A percentile compares a stretch with the other conserved stretches of the same genome.
phyloP scores from a whole-genome alignment of 2,797 vertebrate genomes.

The Manis pentadactyla region DNA sequence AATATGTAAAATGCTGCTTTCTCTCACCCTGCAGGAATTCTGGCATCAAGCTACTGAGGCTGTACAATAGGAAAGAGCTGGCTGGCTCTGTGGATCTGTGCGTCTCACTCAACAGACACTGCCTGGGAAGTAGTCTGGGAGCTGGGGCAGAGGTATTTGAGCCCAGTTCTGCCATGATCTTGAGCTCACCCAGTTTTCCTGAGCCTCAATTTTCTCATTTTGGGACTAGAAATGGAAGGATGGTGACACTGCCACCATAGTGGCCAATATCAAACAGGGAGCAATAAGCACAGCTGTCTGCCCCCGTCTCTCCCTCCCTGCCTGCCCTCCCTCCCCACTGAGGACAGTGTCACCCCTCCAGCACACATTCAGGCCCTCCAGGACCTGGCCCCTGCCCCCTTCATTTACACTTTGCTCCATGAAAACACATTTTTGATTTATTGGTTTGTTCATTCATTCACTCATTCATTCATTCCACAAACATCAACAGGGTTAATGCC shows the following conservation, averaged over 20 bases:
- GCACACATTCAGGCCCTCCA: neutral
- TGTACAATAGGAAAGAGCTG: fast-evolving
- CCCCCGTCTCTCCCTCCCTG: neutral
- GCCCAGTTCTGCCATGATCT: neutral
- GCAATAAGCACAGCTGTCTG: fast-evolving
- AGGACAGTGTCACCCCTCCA: neutral
- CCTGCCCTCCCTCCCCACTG: neutral
- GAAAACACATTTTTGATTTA: neutral
- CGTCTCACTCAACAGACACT: neutral
- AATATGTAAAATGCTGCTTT: neutral
- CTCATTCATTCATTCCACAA: neutral
- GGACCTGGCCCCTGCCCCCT: neutral
- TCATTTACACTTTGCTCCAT: neutral
- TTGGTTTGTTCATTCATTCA: neutral
- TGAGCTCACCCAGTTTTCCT: fast-evolving
- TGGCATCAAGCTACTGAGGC: no score
- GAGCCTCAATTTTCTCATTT: neutral
- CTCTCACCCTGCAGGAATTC: neutral
- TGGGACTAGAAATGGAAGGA: neutral
- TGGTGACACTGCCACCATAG: neutral
- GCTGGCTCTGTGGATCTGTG: neutral
- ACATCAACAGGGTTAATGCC: neutral
- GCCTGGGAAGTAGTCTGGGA: neutral
- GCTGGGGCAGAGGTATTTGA: neutral
- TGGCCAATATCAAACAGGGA: fast-evolving